Base-by-base conservation (phyloP, 2,888 invertebrate species). In the Dendrolimus houi region DNA sequence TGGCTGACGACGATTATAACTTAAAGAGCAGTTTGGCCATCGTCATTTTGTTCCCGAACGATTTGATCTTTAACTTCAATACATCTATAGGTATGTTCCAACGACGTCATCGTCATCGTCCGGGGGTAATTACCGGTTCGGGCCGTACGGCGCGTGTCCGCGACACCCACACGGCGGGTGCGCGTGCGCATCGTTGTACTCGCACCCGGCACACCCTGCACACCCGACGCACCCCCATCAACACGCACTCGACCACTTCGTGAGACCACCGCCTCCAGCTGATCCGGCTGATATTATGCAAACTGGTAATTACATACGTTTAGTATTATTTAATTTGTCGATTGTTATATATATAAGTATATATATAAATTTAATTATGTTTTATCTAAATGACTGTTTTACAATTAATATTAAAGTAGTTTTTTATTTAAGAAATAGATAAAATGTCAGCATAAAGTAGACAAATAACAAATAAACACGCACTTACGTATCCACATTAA, bases 81-180 rank as follows among this genome's bases (percentile, higher is more conserved):
- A 29, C 2, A 29, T 29, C 3, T 82, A 70, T 83, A 94, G 94
- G 89, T 94, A 94, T 86, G 93, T 93, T 58, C 88, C 91, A 62
- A 92, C 88, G 57, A 90, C 88, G 59, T 81, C 86, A 10, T 86
- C 83, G 2, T 85, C 87, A 2, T 85, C 87, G 1, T 83, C 87
- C 10, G 82, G 82, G 41, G 82, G 84, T 53, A 82, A 74, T 62
- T 89, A 91, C 74, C 91, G 92, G 62, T 92, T 91, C 68, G 87
- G 88, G 65, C 82, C 93, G 61, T 94, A 93, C 73, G 87, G 92
- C 60, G 84, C 91, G 57, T 96, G 96, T 77, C 93, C 95, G 57
- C 87, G 95, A 60, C 96, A 96, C 82, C 94, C 95, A 62, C 92
- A 95, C 77, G 95, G 95, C 61, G 92, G 94, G 59, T 96, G 96